Evolutionary conservation across 2,113 vertebrate species (phyloP).

Genomic region (Grammomys dolichurus): DNA sequence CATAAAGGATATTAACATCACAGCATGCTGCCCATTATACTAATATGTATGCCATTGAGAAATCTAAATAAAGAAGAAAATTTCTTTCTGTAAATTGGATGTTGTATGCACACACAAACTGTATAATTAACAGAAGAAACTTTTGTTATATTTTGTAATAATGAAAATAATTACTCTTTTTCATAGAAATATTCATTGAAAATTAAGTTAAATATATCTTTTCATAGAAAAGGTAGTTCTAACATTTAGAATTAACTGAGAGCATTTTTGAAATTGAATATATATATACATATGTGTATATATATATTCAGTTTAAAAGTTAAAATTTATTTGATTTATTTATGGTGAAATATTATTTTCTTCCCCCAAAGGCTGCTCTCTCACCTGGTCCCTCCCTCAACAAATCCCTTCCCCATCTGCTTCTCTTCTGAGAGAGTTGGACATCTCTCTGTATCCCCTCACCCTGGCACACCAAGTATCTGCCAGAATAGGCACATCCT

Average conservation of each 20-base stretch:
- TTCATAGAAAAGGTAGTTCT: background rate
- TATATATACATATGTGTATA: no score
- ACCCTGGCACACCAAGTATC: no score
- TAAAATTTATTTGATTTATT: background rate
- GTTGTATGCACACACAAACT: constrained; percentile 51
- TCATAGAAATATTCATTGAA: constrained; percentile 49
- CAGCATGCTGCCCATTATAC: constrained; percentile 75
- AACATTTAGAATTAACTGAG: constrained; percentile 41
- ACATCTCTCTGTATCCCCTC: no score
- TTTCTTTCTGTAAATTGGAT: constrained; percentile 70
- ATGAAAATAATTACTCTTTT: constrained; percentile 61
- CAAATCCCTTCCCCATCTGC: no score
- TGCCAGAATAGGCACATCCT: no score
- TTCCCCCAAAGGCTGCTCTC: no score
- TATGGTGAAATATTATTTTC: background rate
- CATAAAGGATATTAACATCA: constrained; percentile 79
- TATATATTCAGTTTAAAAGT: background rate
- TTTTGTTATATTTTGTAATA: constrained; percentile 66
- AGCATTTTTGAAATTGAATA: background rate
- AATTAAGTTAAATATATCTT: constrained; percentile 56
- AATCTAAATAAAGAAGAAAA: constrained; percentile 81
- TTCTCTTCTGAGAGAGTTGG: no score
- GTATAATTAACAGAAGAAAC: constrained; percentile 75
- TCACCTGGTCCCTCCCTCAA: no score
- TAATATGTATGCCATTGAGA: constrained; percentile 77